Base-by-base conservation (phyloP, 1,140 invertebrate species). In the Nomia melanderi region DNA sequence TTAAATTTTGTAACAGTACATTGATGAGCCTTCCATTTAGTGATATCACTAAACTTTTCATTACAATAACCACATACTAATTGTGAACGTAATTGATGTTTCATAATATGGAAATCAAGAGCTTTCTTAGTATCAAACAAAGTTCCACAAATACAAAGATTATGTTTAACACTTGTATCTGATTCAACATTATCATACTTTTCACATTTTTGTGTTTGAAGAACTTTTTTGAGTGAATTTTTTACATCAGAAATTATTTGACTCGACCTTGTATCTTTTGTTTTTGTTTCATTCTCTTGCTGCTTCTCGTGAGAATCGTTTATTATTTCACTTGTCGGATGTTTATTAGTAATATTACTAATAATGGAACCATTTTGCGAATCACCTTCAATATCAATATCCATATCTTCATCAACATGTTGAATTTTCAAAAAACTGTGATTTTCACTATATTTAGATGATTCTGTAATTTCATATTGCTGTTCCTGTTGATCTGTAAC, bases 321-420 rank as follows among this genome's bases (percentile, higher is more conserved):
- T 39, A 3, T 12, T 17, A 64, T 0, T 31, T 57, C 27, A 31
- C 6, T 23, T 8, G 12, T 23, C 9, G 2, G 14, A 25, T 39
- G 59, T 11, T 60, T 25, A 14, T 27, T 20, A 4, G 0, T 25
- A 63, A n/a, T 57, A 60, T 56, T 25, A 44, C 64, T 63, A n/a
- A 64, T 59, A 50, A 4, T 27, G n/a, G 11, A 23, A 54, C 14
- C 41, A 31, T 2, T 36, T 17, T 77, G 57, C 31, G 41, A 23
- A 36, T 85, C 85, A 2, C 89, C 87, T 72, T 91, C 90, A 39
- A 91, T 88, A 31, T 90, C 87, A 9, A 92, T 83, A 33, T 90
- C 87, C 29, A 84, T 80, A 23, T 91, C 88, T 44, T 91, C 88
- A 23, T 91, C 86, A 0, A 67, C 78, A 23, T 44, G 33, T 54